Percentiles rank a stretch among this genome's conserved stretches.
Evolutionary conservation across 30 jellyfish, hydroid and myxozoan genomes (phyloP).

Genomic region (Cassiopea xamachana): DNA sequence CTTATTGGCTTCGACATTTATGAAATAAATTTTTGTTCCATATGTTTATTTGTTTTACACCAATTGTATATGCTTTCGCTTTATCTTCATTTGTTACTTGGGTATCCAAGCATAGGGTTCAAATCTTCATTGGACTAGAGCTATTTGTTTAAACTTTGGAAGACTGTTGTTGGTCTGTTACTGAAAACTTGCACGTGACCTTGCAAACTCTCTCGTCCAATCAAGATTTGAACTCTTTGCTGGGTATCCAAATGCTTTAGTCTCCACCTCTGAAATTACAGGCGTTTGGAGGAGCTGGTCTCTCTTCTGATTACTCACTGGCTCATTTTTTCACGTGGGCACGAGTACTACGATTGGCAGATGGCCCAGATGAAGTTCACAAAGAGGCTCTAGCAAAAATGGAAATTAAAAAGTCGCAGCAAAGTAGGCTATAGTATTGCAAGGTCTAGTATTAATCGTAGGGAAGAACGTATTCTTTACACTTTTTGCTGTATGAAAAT

Average conservation of each 20-base stretch:
- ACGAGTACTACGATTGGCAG: slow-evolving; percentile 93
- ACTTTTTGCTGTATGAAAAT: not conserved
- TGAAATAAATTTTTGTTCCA: too few species aligned
- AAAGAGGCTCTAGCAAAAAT: slow-evolving; percentile 79
- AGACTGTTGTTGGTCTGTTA: too few species aligned
- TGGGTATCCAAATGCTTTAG: not conserved
- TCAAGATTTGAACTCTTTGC: too few species aligned
- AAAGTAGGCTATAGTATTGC: slow-evolving; percentile 2
- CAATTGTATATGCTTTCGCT: too few species aligned
- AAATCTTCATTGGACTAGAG: too few species aligned
- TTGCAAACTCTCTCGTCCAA: too few species aligned
- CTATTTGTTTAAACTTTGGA: too few species aligned
- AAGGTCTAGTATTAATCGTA: not conserved
- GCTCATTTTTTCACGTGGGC: slow-evolving; percentile 89
- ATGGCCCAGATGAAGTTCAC: slow-evolving; percentile 99
- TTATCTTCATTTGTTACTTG: too few species aligned
- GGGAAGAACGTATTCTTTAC: not conserved
- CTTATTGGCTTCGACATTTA: too few species aligned
- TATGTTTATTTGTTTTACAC: too few species aligned
- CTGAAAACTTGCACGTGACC: too few species aligned
- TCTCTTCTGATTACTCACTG: slow-evolving; percentile 85
- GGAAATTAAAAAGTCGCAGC: slow-evolving; percentile 64
- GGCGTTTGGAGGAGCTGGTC: slow-evolving; percentile 98
- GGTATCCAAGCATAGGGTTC: too few species aligned
- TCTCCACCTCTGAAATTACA: not conserved